Evolutionary conservation across 1,140 invertebrate species (phyloP), one percentile per base, ranked within the genome.

Genomic region (Drosophila persimilis): DNA sequence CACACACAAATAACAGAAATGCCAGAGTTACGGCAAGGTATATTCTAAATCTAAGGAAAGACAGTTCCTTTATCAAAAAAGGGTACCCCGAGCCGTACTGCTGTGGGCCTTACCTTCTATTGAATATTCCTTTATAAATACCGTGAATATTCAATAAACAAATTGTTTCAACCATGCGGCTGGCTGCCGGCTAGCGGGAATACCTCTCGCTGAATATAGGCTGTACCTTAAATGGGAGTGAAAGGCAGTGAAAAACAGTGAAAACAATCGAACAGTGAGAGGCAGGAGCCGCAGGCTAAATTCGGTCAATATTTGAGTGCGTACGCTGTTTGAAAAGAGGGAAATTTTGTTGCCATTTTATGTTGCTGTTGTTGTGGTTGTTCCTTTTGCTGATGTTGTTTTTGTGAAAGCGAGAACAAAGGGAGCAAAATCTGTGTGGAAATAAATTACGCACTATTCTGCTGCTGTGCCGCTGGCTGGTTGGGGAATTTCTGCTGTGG

Each of bases 231-330:
- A 39, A 13, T 3, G 13, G 35, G 11, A 3, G 11, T 39, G 35
- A 13, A 13, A 66, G 5, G 4, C 53, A 70, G 35, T 35, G 55
- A 51, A 13, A 66, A 26, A 4, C 53, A 70, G 35, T 35, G 55
- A 51, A 47, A 54, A 43, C 39, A 63, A 39, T 52, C 55, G 41
- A 67, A 53, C n/a, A 35, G 31, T 31, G 15, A 3, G 1, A n/a
- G 26, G 31, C 31, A 31, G 31, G 31, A 31, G 3, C 53, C 51
- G 76, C 59, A 26, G 69, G 52, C 64, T 58, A 88, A 86, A 88
- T 86, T 88, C 83, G 83, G 83, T 86, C 83, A 86, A 86, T 88
- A 86, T 78, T 88, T 88, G 50, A 61, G 43, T 52, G 39, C 62
- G 39, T 59, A 51, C 35, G 35, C 35, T 53, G 31, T 50, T 31